Base-by-base conservation (phyloP, 2,888 invertebrate species). In the Brachyopa scutellaris region DNA sequence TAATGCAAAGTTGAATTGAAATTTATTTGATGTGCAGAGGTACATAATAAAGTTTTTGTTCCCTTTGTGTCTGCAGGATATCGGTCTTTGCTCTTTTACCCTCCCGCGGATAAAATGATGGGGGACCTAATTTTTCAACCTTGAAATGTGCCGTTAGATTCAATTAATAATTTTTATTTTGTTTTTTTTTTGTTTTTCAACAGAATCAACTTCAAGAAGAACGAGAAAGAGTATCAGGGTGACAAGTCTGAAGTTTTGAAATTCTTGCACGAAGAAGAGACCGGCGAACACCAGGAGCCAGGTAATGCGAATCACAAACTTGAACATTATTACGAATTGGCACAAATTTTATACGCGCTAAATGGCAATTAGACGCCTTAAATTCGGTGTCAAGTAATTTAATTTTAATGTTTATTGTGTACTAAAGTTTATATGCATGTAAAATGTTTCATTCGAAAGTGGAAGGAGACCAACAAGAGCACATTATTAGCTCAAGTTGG, bases 201-300 rank as follows among this genome's bases (percentile, higher is more conserved):
- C 92, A 97, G 97, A 87, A 97, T 97, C 29, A 97, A 97, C 92
- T 97, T 97, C 92, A 97, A 97, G 93, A 97, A 97, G 91, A 97
- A 97, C 91, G 97, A 97, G 90, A 96, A 95, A 91, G 94, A 94
- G 85, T 97, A 97, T 91, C 95, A 96, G 88, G 93, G 95, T 69
- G 94, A 95, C 86, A 96, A 96, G 89, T 97, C 97, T 88, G 97
- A 96, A 87, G 97, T 97, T 33, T 95, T 96, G 91, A 96, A 96
- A 91, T 96, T 97, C 93, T 93, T 97, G 77, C 96, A 97, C 89
- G 97, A 97, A 90, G 95, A 95, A 86, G 96, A 96, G 89, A 95
- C 94, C 87, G 96, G 95, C 86, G 95, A 95, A 31, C 92, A 90
- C 86, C 88, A 89, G 67, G 94, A 94, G 84, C 94, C 94, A 91